Conservation (phyloP, 30 jellyfish, hydroid and myxozoan genomes). For the Catostylus mosaicus region DNA sequence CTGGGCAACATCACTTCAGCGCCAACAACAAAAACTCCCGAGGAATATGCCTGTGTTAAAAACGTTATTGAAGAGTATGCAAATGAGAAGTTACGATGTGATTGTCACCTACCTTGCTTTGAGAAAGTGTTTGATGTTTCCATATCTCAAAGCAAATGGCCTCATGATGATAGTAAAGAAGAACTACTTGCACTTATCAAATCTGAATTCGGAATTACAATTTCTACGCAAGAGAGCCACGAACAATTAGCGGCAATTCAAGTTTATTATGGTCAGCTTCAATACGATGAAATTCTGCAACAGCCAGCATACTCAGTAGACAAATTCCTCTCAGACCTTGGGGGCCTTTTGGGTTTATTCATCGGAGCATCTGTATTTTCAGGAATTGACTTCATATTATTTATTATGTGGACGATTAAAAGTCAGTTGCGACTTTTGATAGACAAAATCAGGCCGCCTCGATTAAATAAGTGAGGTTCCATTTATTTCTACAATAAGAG, state of each 20-base stretch:
- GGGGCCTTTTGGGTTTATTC: slow-evolving; percentile 44
- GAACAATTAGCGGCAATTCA: slow-evolving; percentile 19
- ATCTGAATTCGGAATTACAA: background rate
- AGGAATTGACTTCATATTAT: slow-evolving; percentile 9
- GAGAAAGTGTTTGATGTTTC: slow-evolving; percentile 11
- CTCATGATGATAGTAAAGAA: background rate
- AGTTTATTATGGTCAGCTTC: slow-evolving; percentile 32
- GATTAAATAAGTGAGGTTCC: background rate
- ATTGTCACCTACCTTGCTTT: slow-evolving; percentile 29
- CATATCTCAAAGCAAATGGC: slow-evolving; percentile 41
- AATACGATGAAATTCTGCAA: slow-evolving; percentile 1
- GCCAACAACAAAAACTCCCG: background rate
- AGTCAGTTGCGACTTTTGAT: background rate
- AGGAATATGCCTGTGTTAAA: slow-evolving; percentile 11
- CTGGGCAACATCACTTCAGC: background rate
- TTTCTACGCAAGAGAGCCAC: background rate
- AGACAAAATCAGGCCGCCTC: background rate
- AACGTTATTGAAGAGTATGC: background rate
- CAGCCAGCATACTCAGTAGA: slow-evolving; percentile 23
- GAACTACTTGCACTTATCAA: background rate
- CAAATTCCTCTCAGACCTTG: slow-evolving; percentile 42
- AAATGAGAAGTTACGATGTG: background rate
- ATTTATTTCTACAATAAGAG: background rate
- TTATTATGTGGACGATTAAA: background rate
- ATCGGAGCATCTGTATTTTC: slow-evolving; percentile 57